Percentiles rank a stretch among this genome's conserved stretches.
phyloP scores from a whole-genome alignment of 1,140 invertebrate genomes.

The Ectropis grisescens region DNA sequence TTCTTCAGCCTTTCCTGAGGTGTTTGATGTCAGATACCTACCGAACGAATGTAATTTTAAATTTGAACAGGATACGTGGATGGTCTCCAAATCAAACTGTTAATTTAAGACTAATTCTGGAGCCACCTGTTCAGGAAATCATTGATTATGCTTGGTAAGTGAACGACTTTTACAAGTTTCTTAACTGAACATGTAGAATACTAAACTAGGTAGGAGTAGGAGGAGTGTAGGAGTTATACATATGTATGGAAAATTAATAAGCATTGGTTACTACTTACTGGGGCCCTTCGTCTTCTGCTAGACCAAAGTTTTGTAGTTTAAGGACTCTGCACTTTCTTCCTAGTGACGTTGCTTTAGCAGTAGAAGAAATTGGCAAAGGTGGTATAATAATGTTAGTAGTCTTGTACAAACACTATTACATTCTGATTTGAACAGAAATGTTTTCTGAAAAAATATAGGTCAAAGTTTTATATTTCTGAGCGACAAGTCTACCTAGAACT shows the following conservation, averaged over 20 bases:
- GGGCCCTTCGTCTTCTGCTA: too few species aligned
- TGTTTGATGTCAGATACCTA: conserved; percentile 39
- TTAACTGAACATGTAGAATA: not conserved
- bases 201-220: not conserved
- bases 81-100: conserved; percentile 24
- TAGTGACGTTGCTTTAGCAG: too few species aligned
- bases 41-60: conserved; percentile 33
- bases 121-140: conserved; percentile 71
- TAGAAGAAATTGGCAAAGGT: too few species aligned
- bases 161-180: not conserved
- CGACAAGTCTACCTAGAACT: too few species aligned
- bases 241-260: not conserved
- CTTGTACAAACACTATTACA: too few species aligned
- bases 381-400: too few species aligned
- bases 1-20: conserved; percentile 46
- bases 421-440: too few species aligned
- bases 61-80: conserved; percentile 26
- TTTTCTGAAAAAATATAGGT: too few species aligned
- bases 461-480: too few species aligned
- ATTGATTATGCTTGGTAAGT: conserved; percentile 78
- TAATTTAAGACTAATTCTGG: conserved; percentile 52
- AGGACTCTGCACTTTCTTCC: too few species aligned
- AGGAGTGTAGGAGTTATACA: not conserved
- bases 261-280: not conserved
- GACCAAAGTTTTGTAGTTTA: too few species aligned